Conservation (phyloP, 1,140 invertebrate species). For the Brachionus plicatilis region DNA sequence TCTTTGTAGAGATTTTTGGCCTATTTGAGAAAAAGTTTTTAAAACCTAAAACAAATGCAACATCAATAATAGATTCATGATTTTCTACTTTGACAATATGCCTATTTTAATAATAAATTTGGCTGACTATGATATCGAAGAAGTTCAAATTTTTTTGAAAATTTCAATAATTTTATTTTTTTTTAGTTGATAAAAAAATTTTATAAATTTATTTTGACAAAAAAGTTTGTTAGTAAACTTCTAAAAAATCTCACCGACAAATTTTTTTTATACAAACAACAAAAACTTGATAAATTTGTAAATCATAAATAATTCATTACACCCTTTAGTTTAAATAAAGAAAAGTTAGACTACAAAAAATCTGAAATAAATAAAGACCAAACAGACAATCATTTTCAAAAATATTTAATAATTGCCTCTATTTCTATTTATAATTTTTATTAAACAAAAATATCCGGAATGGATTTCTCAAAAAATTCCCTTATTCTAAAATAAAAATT, state of each 20-base stretch:
- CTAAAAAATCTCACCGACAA: background rate
- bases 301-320: background rate
- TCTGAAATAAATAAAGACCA: background rate
- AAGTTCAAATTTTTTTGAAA: background rate
- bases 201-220: background rate
- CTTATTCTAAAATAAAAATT: background rate
- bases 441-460: background rate
- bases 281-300: background rate
- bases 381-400: background rate
- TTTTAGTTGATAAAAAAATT: background rate
- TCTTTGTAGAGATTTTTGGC: no score
- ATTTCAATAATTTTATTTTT: background rate
- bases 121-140: no score
- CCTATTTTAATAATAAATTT: no score
- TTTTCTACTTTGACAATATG: no score
- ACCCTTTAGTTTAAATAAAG: background rate
- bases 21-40: no score
- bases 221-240: background rate
- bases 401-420: background rate
- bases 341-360: background rate
- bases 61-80: no score
- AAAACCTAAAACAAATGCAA: no score
- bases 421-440: background rate
- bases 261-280: background rate
- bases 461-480: background rate